Percentiles rank a stretch among this genome's conserved stretches.
These are phyloP conservation scores for Euura lappo DNA, from an alignment of 1,140 invertebrate species.

Conservation along the genomic window DNA sequence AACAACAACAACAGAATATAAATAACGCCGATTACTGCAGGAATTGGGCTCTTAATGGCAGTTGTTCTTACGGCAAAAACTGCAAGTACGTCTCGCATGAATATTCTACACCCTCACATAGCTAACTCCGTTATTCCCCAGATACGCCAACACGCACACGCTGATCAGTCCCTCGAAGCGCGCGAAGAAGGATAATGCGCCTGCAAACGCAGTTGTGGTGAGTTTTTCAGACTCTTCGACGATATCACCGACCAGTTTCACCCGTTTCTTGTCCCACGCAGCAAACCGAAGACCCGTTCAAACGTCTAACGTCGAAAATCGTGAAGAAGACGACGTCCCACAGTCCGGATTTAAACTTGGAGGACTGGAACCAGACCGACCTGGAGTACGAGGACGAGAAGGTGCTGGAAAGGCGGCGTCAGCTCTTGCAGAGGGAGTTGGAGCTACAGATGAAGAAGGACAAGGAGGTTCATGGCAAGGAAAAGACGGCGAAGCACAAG, in stretches of 20 bases:
- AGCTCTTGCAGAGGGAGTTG: slow-evolving; percentile 78
- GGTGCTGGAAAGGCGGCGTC: slow-evolving; percentile 76
- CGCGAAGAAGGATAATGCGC: slow-evolving; percentile 71
- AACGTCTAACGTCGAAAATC: slow-evolving; percentile 69
- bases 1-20: background rate
- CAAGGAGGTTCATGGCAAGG: slow-evolving; percentile 60
- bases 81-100: slow-evolving; percentile 64
- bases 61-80: slow-evolving; percentile 75
- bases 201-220: slow-evolving; percentile 51
- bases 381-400: slow-evolving; percentile 85
- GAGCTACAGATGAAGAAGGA: slow-evolving; percentile 78
- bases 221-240: slow-evolving; percentile 25
- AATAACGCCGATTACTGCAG: slow-evolving; percentile 69
- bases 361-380: slow-evolving; percentile 79
- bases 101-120: background rate
- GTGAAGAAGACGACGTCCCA: slow-evolving; percentile 67
- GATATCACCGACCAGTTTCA: slow-evolving; percentile 16
- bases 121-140: slow-evolving; percentile 21
- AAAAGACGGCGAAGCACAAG: slow-evolving; percentile 58
- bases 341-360: slow-evolving; percentile 71
- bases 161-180: slow-evolving; percentile 77
- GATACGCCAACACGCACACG: slow-evolving; percentile 74
- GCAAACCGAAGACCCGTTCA: slow-evolving; percentile 69
- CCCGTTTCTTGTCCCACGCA: slow-evolving; percentile 20
- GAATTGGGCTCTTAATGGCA: slow-evolving; percentile 77